Percentiles rank a stretch among this genome's conserved stretches.
phyloP scores from a whole-genome alignment of 1,140 invertebrate species.

The Ceratitis capitata region DNA sequence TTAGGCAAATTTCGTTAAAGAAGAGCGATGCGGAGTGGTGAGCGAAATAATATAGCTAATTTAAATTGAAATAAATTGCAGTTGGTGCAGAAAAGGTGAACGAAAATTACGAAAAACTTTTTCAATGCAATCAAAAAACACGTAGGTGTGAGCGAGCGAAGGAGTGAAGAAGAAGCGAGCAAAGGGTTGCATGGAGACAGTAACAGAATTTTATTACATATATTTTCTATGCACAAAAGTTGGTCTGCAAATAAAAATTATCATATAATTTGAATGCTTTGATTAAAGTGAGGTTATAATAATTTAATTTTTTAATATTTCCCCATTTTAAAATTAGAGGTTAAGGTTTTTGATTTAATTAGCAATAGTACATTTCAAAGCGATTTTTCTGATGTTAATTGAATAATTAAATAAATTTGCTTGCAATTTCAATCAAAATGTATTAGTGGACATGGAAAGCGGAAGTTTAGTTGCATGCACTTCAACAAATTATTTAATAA shows the following conservation, averaged over 20 bases:
- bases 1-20: slow-evolving; percentile 25
- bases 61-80: slow-evolving; percentile 37
- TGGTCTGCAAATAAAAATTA: slow-evolving; percentile 13
- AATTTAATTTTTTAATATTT: background rate
- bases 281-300: background rate
- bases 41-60: slow-evolving; percentile 24
- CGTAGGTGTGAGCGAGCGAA: too few relatives aligned
- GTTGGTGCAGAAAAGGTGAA: background rate
- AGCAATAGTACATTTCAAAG: too few relatives aligned
- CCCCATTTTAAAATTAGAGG: background rate
- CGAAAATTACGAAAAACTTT: slow-evolving; percentile 15
- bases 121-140: slow-evolving; percentile 2
- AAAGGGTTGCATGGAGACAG: too few relatives aligned
- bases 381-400: too few relatives aligned
- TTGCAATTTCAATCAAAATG: too few relatives aligned
- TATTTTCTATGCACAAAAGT: background rate
- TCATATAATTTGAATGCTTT: background rate
- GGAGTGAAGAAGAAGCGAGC: background rate
- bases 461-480: background rate
- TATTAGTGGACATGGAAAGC: background rate
- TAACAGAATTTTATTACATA: background rate
- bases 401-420: too few relatives aligned
- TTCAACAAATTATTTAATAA: too few relatives aligned
- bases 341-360: background rate
- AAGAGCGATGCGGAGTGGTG: background rate